phyloP scores from a whole-genome alignment of 1,140 invertebrate genomes.

The Rhagoletis pomonella region DNA sequence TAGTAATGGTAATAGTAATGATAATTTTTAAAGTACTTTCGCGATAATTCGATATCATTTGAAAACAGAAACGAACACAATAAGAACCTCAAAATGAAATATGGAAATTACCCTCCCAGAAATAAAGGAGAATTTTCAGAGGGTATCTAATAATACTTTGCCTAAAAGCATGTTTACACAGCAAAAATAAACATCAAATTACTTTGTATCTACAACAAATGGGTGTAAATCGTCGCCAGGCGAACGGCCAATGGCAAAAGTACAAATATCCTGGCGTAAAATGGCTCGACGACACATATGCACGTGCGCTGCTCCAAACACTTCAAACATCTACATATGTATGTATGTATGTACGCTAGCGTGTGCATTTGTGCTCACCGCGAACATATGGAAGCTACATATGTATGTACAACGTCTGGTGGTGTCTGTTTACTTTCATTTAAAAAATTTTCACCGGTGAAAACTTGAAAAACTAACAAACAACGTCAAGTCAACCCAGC shows the following conservation, averaged over 20 bases:
- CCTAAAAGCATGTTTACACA: too few species aligned
- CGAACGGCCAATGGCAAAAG: background rate
- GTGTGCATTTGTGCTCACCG: background rate
- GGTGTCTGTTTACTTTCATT: conserved; percentile 35
- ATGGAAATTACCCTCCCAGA: too few species aligned
- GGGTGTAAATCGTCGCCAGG: too few species aligned
- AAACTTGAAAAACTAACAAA: conserved; percentile 39
- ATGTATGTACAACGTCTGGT: background rate
- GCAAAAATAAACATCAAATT: too few species aligned
- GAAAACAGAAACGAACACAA: too few species aligned
- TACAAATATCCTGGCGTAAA: background rate
- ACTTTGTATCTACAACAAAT: too few species aligned
- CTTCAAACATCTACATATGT: background rate
- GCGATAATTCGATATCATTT: too few species aligned
- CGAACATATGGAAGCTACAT: background rate
- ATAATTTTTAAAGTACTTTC: too few species aligned
- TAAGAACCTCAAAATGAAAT: too few species aligned
- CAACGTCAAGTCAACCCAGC: conserved; percentile 31
- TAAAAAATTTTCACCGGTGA: conserved; percentile 7
- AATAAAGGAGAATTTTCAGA: too few species aligned
- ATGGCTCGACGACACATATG: background rate
- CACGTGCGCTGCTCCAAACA: background rate
- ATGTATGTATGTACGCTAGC: background rate
- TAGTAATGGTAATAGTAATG: too few species aligned
- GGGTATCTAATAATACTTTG: too few species aligned